Conservation (phyloP, 2,113 vertebrate species). For the Scalopus aquaticus region DNA sequence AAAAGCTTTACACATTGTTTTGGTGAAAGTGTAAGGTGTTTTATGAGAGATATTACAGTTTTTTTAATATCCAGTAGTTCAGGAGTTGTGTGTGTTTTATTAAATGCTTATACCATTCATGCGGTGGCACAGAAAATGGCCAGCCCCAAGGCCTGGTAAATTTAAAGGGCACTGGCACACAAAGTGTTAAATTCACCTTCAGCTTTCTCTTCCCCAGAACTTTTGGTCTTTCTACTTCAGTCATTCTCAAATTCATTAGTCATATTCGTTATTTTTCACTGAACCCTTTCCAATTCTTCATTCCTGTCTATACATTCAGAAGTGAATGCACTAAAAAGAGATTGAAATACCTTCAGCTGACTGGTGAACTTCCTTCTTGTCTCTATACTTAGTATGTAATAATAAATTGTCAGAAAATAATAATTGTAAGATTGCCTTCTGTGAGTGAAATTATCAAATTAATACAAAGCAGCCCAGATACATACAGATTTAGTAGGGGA, state of each 20-base stretch:
- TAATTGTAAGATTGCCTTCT: neutral
- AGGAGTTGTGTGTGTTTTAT: too few species aligned
- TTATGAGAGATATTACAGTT: too few species aligned
- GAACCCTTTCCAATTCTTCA: neutral
- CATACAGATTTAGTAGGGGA: neutral
- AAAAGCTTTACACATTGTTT: too few species aligned
- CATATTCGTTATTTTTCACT: neutral
- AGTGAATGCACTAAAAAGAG: neutral
- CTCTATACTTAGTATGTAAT: neutral
- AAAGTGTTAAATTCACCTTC: slow-evolving; percentile 17
- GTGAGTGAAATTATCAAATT: slow-evolving; percentile 15
- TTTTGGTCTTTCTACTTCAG: slow-evolving; percentile 21
- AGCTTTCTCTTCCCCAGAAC: neutral
- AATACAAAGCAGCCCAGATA: neutral
- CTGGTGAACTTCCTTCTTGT: neutral
- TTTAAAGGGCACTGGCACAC: too few species aligned
- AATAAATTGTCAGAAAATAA: neutral
- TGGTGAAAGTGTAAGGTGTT: too few species aligned
- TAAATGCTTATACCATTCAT: too few species aligned
- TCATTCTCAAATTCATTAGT: slow-evolving; percentile 25
- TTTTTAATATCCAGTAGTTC: too few species aligned
- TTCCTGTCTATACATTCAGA: neutral
- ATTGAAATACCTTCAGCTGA: neutral
- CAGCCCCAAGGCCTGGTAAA: too few species aligned
- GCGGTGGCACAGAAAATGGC: too few species aligned